Conservation (phyloP, 30 jellyfish, hydroid and myxozoan species). For the Nemopilema nomurai region DNA sequence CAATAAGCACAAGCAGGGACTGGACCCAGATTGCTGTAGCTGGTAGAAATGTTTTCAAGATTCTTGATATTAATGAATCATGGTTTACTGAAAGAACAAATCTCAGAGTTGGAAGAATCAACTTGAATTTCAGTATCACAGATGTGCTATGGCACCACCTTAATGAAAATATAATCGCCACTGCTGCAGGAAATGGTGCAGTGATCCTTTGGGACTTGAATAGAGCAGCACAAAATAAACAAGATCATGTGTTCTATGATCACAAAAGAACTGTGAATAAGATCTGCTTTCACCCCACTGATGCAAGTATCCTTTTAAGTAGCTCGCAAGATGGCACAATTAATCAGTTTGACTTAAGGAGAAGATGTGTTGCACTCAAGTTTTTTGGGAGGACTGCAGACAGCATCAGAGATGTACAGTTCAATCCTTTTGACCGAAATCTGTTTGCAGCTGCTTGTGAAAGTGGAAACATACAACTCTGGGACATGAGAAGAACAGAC, state of each 20-base stretch:
- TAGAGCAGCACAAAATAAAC: conserved; percentile 68
- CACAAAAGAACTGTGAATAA: conserved; percentile 93
- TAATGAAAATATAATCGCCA: conserved; percentile 81
- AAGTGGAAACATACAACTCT: conserved; percentile 90
- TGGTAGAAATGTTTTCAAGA: conserved; percentile 83
- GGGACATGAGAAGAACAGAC: conserved; percentile 92
- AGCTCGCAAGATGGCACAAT: conserved; percentile 95
- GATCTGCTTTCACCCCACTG: conserved; percentile 90
- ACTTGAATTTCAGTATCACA: conserved; percentile 80
- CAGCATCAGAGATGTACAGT: conserved; percentile 94
- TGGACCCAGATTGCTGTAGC: conserved; percentile 92
- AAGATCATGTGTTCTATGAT: conserved; percentile 82
- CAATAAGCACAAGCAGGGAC: conserved; percentile 75
- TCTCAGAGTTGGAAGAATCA: conserved; percentile 83
- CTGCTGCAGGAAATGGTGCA: conserved; percentile 98
- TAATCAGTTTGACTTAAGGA: conserved; percentile 76
- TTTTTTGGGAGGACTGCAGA: conserved; percentile 86
- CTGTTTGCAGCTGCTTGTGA: conserved; percentile 97
- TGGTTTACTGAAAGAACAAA: conserved; percentile 73
- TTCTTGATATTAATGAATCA: conserved; percentile 63
- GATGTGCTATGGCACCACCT: conserved; percentile 94
- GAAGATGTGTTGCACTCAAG: conserved; percentile 63
- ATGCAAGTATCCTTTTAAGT: conserved; percentile 75
- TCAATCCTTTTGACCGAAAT: conserved; percentile 78
- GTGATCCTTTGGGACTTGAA: conserved; percentile 92